Evolutionary conservation across 2,888 invertebrate genomes (phyloP), one percentile per base, ranked within the genome.

Genomic region (Drosophila anomalata): DNA sequence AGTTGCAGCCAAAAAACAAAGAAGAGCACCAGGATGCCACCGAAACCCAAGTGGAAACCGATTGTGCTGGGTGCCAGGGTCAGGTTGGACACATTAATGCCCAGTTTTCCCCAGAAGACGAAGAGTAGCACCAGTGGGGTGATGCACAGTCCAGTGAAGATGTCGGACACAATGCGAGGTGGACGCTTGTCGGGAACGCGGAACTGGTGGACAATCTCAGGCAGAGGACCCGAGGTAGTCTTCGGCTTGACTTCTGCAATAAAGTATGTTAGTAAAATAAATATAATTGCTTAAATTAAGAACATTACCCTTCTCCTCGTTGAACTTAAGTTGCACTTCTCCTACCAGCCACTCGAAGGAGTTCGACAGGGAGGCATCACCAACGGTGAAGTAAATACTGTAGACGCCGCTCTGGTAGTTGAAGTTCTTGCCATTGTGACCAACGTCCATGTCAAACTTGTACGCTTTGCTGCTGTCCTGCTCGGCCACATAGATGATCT

Each of bases 401-500:
- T 98, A 98, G 47, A 93, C 91, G 39, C 98, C 99, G 48, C 96
- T 96, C 58, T 93, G 92, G 76, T 94, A 93, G 62, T 94, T 94
- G 86, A 99, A 95, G 87, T 97, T 97, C 84, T 95, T 94, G 14
- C 95, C 95, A 78, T 96, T 94, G 44, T 94, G 93, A 47, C 95
- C 96, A 48, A 98, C 94, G 91, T 97, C 97, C 94, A 99, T 94
- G 89, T 98, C 98, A 75, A 98, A 96, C 92, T 97, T 97, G 92
- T 99, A 98, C 0, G 94, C 92, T 87, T 95, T 94, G 55, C 93
- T 92, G 72, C 92, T 92, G 89, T 98, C 98, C 4, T 96, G 95
- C 90, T 99, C 98, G 0, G 98, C 97, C 4, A 99, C 96, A 91
- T 97, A 99, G 83, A 98, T 95, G 52, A 98, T 96, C 93, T 99